A percentile compares a stretch with the other conserved stretches of the same genome.
These are phyloP conservation scores for Epistrophe eligans DNA, from an alignment of 2,888 invertebrate genomes.

Conservation along the genomic window DNA sequence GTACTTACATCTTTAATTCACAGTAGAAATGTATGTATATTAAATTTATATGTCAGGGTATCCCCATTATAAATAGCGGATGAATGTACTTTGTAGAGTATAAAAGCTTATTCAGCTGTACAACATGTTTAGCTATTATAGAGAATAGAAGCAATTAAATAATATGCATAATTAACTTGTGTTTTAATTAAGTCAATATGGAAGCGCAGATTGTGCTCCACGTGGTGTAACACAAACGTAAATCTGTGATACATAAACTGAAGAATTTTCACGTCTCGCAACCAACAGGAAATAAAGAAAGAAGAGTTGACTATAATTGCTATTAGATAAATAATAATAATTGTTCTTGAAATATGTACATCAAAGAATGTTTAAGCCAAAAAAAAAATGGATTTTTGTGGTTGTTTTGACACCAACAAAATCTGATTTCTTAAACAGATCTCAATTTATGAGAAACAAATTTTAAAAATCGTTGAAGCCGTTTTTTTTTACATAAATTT, in stretches of 20 bases:
- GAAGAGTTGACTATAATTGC: too few species aligned
- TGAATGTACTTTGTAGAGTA: constrained; percentile 6
- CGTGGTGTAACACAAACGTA: neutral
- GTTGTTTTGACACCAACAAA: too few species aligned
- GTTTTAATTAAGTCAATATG: constrained; percentile 20
- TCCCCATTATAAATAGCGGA: constrained; percentile 17
- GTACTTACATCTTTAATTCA: neutral
- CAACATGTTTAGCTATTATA: constrained; percentile 1
- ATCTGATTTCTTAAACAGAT: too few species aligned
- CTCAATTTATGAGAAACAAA: too few species aligned
- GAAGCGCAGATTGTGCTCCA: neutral
- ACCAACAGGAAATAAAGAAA: too few species aligned
- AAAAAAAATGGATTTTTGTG: too few species aligned
- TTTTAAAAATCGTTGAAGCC: too few species aligned
- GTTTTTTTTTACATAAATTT: too few species aligned
- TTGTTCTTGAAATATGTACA: too few species aligned
- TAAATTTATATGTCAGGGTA: constrained; percentile 39
- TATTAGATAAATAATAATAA: too few species aligned
- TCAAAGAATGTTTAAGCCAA: too few species aligned
- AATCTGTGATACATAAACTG: neutral
- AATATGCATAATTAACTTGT: constrained; percentile 30
- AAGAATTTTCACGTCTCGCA: too few species aligned
- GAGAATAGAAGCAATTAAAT: constrained; percentile 15
- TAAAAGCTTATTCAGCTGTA: constrained; percentile 15
- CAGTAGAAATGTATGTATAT: neutral